These are phyloP conservation scores for Mus caroli DNA, from an alignment of 2,797 vertebrate species.

Conservation along the genomic window DNA sequence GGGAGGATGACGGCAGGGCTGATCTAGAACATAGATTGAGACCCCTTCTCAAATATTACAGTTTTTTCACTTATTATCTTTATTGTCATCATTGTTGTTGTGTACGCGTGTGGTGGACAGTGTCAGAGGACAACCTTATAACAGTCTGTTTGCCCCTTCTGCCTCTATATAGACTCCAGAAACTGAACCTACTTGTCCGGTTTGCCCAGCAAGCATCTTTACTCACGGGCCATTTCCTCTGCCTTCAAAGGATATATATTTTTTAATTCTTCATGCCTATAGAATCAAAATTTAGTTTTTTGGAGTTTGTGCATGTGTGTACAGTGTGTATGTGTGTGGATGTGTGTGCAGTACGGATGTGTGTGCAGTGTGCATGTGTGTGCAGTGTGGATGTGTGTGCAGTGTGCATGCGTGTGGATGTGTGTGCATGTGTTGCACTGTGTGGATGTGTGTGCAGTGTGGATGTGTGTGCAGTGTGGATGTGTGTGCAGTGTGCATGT, in stretches of 20 bases:
- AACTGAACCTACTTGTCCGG: background rate
- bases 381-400: background rate
- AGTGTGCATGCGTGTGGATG: background rate
- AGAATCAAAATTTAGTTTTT: background rate
- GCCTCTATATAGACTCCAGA: background rate
- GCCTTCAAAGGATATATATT: background rate
- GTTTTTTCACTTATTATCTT: background rate
- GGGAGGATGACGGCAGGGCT: background rate
- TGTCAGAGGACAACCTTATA: background rate
- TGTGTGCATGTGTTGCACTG: no score
- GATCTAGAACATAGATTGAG: background rate
- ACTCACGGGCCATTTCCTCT: background rate
- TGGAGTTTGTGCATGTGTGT: no score
- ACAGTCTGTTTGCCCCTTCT: background rate
- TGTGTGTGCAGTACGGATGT: no score
- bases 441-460: no score
- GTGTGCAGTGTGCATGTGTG: no score
- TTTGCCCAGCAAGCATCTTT: background rate
- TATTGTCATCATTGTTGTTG: background rate
- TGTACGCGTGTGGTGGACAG: fast-evolving
- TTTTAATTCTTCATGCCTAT: background rate
- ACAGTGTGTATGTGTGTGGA: no score
- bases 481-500: background rate
- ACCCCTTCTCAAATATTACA: background rate
- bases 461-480: no score